Evolutionary conservation across 2,113 vertebrate species (phyloP).

Genomic region (Rhipidura dahli): DNA sequence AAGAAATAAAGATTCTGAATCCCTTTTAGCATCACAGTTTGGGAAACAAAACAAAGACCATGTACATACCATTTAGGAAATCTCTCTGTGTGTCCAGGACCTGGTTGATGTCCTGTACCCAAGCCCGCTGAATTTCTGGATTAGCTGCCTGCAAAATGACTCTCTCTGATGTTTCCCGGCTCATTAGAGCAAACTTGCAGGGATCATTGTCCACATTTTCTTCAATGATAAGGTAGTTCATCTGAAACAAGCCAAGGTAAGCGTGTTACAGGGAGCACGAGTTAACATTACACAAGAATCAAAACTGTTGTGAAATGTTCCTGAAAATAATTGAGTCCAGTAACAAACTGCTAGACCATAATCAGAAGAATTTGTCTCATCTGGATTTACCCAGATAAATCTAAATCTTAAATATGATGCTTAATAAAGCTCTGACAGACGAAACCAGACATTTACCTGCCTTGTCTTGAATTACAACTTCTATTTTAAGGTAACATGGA

Average conservation of each 20-base stretch:
- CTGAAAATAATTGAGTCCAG: not conserved
- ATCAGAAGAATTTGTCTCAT: not conserved
- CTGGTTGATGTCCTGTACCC: conserved; percentile 90
- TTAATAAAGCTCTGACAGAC: conserved; percentile 34
- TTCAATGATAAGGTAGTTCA: conserved; percentile 89
- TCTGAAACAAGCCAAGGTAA: conserved; percentile 71
- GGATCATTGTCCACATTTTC: conserved; percentile 90
- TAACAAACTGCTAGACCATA: not conserved
- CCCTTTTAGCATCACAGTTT: not conserved
- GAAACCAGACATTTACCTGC: not conserved
- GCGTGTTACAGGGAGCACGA: not conserved
- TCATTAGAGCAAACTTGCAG: conserved; percentile 91
- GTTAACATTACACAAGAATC: not conserved
- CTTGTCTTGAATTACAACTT: not conserved
- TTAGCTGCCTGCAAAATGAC: conserved; percentile 94
- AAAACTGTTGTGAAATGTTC: not conserved
- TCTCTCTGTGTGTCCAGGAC: conserved; percentile 92
- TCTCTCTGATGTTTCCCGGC: conserved; percentile 87
- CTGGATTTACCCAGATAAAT: not conserved
- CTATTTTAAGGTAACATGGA: conserved; percentile 22
- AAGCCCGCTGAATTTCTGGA: conserved; percentile 91
- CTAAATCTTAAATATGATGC: not conserved
- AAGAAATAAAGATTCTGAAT: not conserved
- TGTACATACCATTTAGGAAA: conserved; percentile 86
- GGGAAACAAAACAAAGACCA: not conserved